A percentile compares a stretch with the other conserved stretches of the same genome.
Conservation (phyloP, 2,888 invertebrate species). For the Euspilapteryx auroguttella region DNA sequence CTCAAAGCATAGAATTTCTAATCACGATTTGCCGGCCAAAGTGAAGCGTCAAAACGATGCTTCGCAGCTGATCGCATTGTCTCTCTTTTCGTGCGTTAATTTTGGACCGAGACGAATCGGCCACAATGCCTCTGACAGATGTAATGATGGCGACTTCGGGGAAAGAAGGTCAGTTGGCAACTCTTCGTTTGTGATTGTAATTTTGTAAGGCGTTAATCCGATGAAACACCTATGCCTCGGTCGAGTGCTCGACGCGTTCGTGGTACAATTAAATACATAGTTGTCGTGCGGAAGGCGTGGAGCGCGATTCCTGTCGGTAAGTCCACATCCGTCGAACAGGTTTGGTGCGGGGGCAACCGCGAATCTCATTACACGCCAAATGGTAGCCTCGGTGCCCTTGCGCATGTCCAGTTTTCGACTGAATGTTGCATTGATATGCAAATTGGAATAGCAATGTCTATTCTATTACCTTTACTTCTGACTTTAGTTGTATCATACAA, state of each 20-base stretch:
- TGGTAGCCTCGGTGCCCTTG: constrained; percentile 8
- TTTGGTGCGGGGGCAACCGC: constrained; percentile 12
- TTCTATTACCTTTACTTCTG: no score
- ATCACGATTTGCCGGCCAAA: no score
- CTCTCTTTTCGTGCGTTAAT: constrained; percentile 29
- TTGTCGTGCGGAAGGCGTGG: constrained; percentile 22
- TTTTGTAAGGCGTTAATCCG: no score
- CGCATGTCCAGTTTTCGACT: no score
- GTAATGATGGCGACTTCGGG: constrained; percentile 13
- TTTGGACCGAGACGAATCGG: constrained; percentile 37
- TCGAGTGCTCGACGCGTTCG: neutral
- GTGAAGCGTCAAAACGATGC: no score
- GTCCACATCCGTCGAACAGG: constrained; percentile 20
- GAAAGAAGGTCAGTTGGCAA: constrained; percentile 2
- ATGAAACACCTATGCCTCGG: no score
- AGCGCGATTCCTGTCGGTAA: constrained; percentile 35
- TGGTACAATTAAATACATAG: constrained; percentile 18
- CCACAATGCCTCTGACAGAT: constrained; percentile 26
- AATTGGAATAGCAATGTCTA: no score
- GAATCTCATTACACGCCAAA: constrained; percentile 22
- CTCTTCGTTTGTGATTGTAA: no score
- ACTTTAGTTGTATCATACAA: no score
- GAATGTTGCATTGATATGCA: no score
- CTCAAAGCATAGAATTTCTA: no score
- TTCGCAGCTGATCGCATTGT: no score